A percentile compares a stretch with the other conserved stretches of the same genome.
phyloP scores from a whole-genome alignment of 2,797 vertebrate species.

The Poeciliopsis paucimaculata region DNA sequence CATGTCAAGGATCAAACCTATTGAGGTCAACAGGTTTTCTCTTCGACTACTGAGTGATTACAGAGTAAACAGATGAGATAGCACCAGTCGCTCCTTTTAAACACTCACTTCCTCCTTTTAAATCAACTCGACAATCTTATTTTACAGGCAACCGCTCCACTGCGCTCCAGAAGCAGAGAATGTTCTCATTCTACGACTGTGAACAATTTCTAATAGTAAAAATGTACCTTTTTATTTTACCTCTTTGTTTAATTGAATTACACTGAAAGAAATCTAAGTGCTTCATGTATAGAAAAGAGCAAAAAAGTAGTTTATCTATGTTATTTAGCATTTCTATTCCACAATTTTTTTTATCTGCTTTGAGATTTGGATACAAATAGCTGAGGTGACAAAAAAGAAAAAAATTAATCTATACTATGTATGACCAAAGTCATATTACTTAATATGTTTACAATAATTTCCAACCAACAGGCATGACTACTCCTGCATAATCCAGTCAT shows the following conservation, averaged over 20 bases:
- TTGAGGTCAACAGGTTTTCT: constrained; percentile 57
- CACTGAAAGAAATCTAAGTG: no score
- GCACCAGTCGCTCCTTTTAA: constrained; percentile 36
- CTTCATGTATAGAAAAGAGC: neutral
- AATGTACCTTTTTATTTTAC: no score
- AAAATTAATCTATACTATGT: neutral
- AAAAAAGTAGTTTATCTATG: neutral
- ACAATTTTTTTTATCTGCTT: neutral
- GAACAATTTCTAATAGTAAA: neutral
- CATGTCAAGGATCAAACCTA: constrained; percentile 48
- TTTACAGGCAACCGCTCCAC: neutral
- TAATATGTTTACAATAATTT: constrained; percentile 4
- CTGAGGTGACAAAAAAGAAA: neutral
- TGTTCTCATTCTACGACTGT: neutral
- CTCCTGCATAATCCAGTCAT: neutral
- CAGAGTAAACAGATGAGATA: constrained; percentile 48
- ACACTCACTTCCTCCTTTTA: constrained; percentile 7
- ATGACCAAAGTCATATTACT: neutral
- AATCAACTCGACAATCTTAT: neutral
- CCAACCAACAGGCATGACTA: constrained; percentile 3
- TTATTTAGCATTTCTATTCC: neutral
- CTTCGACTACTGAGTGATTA: constrained; percentile 40
- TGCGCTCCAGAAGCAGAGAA: neutral
- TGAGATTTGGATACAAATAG: neutral
- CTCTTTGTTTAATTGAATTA: no score